A percentile compares a stretch with the other conserved stretches of the same genome.
Conservation (phyloP, 1,140 invertebrate genomes). For the Leptopilina clavipes region DNA sequence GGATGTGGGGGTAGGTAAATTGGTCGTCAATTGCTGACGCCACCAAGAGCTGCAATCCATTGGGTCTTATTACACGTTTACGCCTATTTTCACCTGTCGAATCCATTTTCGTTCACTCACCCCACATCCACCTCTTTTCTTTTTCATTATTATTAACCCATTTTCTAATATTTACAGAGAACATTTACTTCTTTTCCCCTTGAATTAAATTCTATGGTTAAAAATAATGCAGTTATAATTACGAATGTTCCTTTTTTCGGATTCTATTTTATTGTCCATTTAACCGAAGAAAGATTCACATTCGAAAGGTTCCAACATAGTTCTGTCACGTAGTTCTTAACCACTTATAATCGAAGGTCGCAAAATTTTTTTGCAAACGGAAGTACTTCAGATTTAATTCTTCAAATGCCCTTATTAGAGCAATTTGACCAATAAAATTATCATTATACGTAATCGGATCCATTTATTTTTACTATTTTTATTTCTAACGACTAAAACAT, state of each 20-base stretch:
- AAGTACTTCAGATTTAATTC: constrained; percentile 22
- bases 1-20: constrained; percentile 76
- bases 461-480: constrained; percentile 14
- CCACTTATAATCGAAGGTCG: constrained; percentile 11
- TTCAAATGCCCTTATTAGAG: not conserved
- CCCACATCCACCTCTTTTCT: not conserved
- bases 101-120: constrained; percentile 19
- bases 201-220: no score
- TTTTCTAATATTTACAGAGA: no score
- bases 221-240: no score
- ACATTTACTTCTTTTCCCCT: no score
- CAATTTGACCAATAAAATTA: not conserved
- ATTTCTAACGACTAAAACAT: not conserved
- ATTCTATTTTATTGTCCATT: not conserved
- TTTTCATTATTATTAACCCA: not conserved
- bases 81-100: constrained; percentile 58
- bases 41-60: constrained; percentile 71
- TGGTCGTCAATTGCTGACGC: constrained; percentile 75
- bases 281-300: not conserved
- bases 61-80: constrained; percentile 58
- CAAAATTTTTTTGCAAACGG: constrained; percentile 8
- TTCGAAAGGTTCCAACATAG: not conserved
- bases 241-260: no score
- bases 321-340: not conserved
- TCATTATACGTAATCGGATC: constrained; percentile 51